Conservation (phyloP, 1,140 invertebrate species). For the Drosophila kohkoa region DNA sequence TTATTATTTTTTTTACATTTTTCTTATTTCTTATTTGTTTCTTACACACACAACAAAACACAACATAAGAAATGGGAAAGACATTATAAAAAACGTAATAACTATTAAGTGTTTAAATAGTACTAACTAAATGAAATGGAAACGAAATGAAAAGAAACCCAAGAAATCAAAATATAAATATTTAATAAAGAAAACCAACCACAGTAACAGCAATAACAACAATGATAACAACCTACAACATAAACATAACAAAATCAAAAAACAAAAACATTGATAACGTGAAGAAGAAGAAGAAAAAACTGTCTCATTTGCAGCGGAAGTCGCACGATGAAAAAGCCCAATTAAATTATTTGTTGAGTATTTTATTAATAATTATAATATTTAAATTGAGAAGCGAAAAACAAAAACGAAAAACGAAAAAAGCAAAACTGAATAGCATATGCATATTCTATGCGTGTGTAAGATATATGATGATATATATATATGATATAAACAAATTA, state of each 20-base stretch:
- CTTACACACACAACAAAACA: conserved; percentile 10
- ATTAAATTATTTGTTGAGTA: conserved; percentile 80
- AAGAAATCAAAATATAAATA: conserved; percentile 52
- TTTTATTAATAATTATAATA: conserved; percentile 76
- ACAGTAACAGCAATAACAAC: conserved; percentile 12
- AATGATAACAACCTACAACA: conserved; percentile 31
- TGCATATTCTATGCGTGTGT: conserved; percentile 44
- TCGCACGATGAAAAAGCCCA: conserved; percentile 40
- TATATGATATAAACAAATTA: conserved; percentile 61
- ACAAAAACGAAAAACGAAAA: conserved; percentile 14
- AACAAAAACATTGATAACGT: conserved; percentile 18
- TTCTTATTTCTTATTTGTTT: conserved; percentile 18
- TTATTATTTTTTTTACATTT: conserved; percentile 22
- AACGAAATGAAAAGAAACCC: conserved; percentile 48
- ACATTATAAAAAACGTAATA: conserved; percentile 61
- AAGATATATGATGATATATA: conserved; percentile 19
- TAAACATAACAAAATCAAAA: conserved; percentile 29
- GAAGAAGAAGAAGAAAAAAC: conserved; percentile 14
- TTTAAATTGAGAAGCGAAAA: conserved; percentile 55
- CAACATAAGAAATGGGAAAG: conserved; percentile 26
- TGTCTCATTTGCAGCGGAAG: conserved; percentile 37
- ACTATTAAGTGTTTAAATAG: conserved; percentile 76
- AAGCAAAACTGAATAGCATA: conserved; percentile 47
- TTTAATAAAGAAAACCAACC: conserved; percentile 24
- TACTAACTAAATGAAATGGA: conserved; percentile 57